phyloP scores from a whole-genome alignment of 2,797 vertebrate species.

The Sebastes matsubarae region DNA sequence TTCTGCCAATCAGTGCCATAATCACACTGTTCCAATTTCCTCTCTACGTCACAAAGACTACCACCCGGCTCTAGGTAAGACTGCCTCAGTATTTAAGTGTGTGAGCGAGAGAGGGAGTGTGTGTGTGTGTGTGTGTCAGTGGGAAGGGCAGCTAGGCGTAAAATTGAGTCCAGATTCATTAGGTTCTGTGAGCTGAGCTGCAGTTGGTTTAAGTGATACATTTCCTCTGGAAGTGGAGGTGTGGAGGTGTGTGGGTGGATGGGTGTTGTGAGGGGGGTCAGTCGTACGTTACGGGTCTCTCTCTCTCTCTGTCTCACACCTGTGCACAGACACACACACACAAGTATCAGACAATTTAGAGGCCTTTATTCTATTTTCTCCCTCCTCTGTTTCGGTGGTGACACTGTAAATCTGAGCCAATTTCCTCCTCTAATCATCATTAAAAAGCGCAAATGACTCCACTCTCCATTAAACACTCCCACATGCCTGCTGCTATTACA shows the following conservation, averaged over 20 bases:
- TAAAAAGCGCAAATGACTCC: constrained; percentile 90
- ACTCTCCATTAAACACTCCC: constrained; percentile 90
- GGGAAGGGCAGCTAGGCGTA: constrained; percentile 93
- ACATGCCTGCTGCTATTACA: constrained; percentile 73
- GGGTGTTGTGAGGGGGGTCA: constrained; percentile 52
- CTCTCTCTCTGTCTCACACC: constrained; percentile 57
- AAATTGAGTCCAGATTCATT: constrained; percentile 99
- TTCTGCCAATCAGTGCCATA: constrained; percentile 61
- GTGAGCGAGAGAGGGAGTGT: not conserved
- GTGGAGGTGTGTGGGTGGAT: constrained; percentile 80
- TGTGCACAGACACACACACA: constrained; percentile 43
- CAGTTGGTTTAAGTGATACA: constrained; percentile 99
- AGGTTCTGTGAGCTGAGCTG: constrained; percentile 88
- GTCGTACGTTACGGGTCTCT: constrained; percentile 58
- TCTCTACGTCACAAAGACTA: constrained; percentile 58
- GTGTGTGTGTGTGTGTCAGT: constrained; percentile 53
- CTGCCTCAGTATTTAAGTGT: constrained; percentile 52
- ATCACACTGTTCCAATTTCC: constrained; percentile 72
- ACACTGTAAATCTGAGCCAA: constrained; percentile 98
- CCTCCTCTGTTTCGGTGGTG: constrained; percentile 83
- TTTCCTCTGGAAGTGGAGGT: constrained; percentile 98
- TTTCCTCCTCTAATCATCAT: constrained; percentile 98
- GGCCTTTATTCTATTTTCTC: constrained; percentile 85
- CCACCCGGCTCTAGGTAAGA: constrained; percentile 56
- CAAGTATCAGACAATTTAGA: constrained; percentile 88